A percentile compares a stretch with the other conserved stretches of the same genome.
These are phyloP conservation scores for Acanthacorydalis orientalis DNA, from an alignment of 2,888 invertebrate genomes.

Conservation along the genomic window DNA sequence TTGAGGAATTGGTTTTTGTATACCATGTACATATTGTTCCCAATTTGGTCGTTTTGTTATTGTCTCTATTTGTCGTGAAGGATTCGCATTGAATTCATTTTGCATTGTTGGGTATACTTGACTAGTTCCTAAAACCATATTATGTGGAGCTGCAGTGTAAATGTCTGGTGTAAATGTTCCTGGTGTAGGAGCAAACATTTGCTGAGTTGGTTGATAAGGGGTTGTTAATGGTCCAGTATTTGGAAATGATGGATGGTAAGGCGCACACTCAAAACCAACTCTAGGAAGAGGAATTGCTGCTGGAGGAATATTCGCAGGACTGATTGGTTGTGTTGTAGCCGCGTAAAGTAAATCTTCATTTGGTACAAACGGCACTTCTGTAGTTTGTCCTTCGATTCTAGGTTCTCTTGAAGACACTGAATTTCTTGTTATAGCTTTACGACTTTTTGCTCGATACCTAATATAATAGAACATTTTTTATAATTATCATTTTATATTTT, in stretches of 20 bases:
- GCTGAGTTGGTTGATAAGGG: slow-evolving; percentile 18
- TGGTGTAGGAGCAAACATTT: slow-evolving; percentile 19
- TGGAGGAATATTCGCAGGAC: slow-evolving; percentile 18
- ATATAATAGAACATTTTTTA: slow-evolving; percentile 9
- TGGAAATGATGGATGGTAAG: slow-evolving; percentile 7
- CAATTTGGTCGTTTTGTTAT: slow-evolving; percentile 9
- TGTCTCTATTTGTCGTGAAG: background rate
- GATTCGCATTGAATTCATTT: slow-evolving; percentile 6
- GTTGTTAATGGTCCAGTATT: slow-evolving; percentile 10
- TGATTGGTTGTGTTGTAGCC: slow-evolving; percentile 16
- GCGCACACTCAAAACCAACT: slow-evolving; percentile 17
- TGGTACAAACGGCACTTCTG: slow-evolving; percentile 18
- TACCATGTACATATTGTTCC: slow-evolving; percentile 10
- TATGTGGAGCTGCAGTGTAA: slow-evolving; percentile 19
- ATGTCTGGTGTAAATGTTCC: slow-evolving; percentile 20
- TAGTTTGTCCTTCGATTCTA: slow-evolving; percentile 17
- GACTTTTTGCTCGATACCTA: slow-evolving; percentile 45
- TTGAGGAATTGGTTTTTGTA: slow-evolving; percentile 15
- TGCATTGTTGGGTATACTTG: slow-evolving; percentile 9
- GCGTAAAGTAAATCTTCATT: slow-evolving; percentile 21
- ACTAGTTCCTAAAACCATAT: slow-evolving; percentile 13
- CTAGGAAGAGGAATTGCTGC: slow-evolving; percentile 22
- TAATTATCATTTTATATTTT: too few species aligned
- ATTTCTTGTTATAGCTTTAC: slow-evolving; percentile 31
- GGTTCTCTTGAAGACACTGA: slow-evolving; percentile 14